Evolutionary conservation across 2,113 vertebrate genomes (phyloP), one percentile per base, ranked within the genome.

Genomic region (Lepisosteus osseus): DNA sequence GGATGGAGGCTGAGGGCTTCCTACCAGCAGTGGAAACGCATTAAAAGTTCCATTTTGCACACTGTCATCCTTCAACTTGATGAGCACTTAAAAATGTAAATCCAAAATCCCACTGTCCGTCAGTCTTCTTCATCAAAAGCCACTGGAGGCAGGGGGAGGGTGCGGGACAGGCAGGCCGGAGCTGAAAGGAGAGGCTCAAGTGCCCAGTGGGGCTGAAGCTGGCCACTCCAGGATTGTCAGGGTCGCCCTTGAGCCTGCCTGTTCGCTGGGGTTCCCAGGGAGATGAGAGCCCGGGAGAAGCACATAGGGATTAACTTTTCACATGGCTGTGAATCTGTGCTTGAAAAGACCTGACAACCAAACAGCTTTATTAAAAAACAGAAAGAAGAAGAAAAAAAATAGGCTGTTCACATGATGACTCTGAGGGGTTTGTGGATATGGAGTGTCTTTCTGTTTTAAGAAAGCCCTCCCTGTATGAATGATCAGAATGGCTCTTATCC

Each of bases 361-460:
- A 89, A 93, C 90, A 87, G 90, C 91, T 93, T 93, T 91, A 93
- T 93, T 93, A 93, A 93, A 93, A 93, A 91, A 78, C 76, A 80
- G 76, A 91, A 82, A 90, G 87, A 86, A 89, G 84, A 87, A 85
- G 83, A 41, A 88, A 84, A 82, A 41, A 64, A 67, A 67, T 84
- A 86, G 86, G 89, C 89, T 92, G 88, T 89, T 91, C 86, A 90
- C 88, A 91, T 91, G 90, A 91, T 89, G 87, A 84, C 85, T 86
- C 86, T 86, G 85, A 90, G 90, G 88, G 89, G 87, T 90, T 90
- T 90, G 90, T 89, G 87, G 85, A 89, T 89, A 89, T 90, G 88
- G 86, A 87, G 87, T 92, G 90, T 91, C 90, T 70, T 69, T 76
- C 51, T 45, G 67, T 44, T 79, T 71, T 76, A 72, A 79, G 86